Base-by-base conservation (phyloP, 1,140 invertebrate genomes). In the Uloborus diversus region DNA sequence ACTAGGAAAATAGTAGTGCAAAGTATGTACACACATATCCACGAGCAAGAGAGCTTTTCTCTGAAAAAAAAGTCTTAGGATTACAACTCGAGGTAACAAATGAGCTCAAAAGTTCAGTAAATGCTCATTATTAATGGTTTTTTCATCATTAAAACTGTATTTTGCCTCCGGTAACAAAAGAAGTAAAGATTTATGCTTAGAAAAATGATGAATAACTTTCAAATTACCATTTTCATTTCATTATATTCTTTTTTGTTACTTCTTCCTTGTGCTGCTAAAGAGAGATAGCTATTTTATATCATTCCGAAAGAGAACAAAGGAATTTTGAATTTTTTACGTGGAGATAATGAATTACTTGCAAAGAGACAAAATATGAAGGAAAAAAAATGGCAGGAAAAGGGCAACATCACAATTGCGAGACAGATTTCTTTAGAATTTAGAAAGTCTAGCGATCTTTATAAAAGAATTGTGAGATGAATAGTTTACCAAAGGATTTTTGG, bases 61-160 rank as follows among this genome's bases (percentile, higher is more conserved):
- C n/a, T n/a, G n/a, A n/a, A n/a, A n/a, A n/a, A n/a, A n/a, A n/a
- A n/a, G n/a, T n/a, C n/a, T n/a, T n/a, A n/a, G n/a, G n/a, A n/a
- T n/a, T n/a, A n/a, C n/a, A n/a, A n/a, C n/a, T n/a, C n/a, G n/a
- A n/a, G n/a, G n/a, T n/a, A n/a, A n/a, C n/a, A n/a, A n/a, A n/a
- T n/a, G 9, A 53, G 4, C 20, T 53, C 20, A 53, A 53, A 53
- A 53, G n/a, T n/a, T n/a, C n/a, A n/a, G n/a, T 5, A 20, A 42
- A 42, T 13, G 23, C 49, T 53, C 20, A 53, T 53, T 7, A 53
- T 53, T 53, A 53, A 53, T 53, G 49, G 23, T 53, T 53, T 53
- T 20, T 53, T 53, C 49, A 53, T 53, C 49, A 53, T 53, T 53
- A 53, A 53, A 53, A 53, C 49, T 20, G 49, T 20, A 53, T 53